Evolutionary conservation across 2,888 invertebrate species (phyloP).

Genomic region (Acronicta psi): DNA sequence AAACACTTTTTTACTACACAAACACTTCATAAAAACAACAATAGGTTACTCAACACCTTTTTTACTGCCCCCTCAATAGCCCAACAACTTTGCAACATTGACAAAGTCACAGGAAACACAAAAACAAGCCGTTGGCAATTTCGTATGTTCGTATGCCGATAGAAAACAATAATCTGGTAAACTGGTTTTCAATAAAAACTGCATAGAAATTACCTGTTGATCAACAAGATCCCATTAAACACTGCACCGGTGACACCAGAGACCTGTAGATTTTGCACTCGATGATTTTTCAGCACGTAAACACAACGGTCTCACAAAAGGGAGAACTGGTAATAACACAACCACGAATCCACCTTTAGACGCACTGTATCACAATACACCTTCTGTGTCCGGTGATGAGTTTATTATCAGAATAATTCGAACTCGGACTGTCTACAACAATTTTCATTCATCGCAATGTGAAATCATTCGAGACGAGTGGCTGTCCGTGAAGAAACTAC

Average conservation of each 20-base stretch:
- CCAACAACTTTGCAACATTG: conserved; percentile 39
- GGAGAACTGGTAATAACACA: conserved; percentile 81
- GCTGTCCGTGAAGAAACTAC: conserved; percentile 77
- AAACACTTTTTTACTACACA: conserved; percentile 53
- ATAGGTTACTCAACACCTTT: conserved; percentile 20
- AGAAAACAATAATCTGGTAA: conserved; percentile 37
- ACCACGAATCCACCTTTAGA: conserved; percentile 83
- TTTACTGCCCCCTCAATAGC: conserved; percentile 18
- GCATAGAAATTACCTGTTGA: conserved; percentile 73
- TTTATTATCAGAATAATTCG: conserved; percentile 71
- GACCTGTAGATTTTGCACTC: conserved; percentile 72
- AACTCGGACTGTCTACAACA: conserved; percentile 73
- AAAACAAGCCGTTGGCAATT: conserved; percentile 40
- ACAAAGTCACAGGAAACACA: conserved; percentile 39
- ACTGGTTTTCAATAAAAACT: conserved; percentile 45
- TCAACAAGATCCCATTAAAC: conserved; percentile 88
- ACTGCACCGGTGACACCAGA: conserved; percentile 73
- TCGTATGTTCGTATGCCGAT: conserved; percentile 20
- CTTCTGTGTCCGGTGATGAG: conserved; percentile 68
- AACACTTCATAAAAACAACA: conserved; percentile 31
- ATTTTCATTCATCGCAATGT: conserved; percentile 85
- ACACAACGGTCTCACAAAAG: conserved; percentile 85
- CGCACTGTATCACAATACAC: conserved; percentile 78
- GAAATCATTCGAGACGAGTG: conserved; percentile 82
- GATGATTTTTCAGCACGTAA: conserved; percentile 79